Conservation (phyloP, 2,113 vertebrate species). For the Pristiophorus japonicus region DNA sequence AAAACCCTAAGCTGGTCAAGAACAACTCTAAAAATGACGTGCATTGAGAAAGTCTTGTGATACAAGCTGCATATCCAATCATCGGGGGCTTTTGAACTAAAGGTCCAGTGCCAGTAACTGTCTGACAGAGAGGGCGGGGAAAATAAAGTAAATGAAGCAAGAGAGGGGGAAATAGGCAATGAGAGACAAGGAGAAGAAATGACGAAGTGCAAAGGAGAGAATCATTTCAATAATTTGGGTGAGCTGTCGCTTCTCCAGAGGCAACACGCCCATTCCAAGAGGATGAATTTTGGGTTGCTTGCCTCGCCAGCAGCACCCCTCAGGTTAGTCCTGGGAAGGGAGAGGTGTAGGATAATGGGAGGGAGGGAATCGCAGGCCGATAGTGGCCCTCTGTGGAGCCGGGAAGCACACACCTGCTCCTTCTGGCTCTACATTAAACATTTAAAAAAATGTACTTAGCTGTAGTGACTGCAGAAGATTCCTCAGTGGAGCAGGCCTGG, state of each 20-base stretch:
- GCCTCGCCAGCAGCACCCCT: neutral
- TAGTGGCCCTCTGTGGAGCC: neutral
- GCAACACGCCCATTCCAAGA: neutral
- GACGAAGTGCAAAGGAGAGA: neutral
- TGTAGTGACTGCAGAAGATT: neutral
- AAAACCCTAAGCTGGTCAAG: too few species aligned
- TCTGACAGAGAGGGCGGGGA: neutral
- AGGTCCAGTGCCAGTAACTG: neutral
- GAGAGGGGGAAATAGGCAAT: neutral
- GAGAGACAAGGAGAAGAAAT: neutral
- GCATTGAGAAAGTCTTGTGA: neutral
- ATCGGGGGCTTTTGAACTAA: neutral
- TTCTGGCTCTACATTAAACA: neutral
- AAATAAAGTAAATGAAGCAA: neutral
- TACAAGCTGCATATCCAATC: neutral
- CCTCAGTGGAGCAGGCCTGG: neutral
- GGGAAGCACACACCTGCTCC: neutral
- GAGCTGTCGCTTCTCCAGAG: neutral
- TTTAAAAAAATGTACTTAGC: neutral
- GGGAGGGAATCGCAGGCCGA: neutral
- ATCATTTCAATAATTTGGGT: neutral
- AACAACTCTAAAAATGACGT: too few species aligned
- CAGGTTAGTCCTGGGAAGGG: neutral
- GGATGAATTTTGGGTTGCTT: neutral
- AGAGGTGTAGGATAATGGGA: neutral